phyloP scores from a whole-genome alignment of 30 jellyfish, hydroid and myxozoan species.

The Hydractinia symbiolongicarpus region DNA sequence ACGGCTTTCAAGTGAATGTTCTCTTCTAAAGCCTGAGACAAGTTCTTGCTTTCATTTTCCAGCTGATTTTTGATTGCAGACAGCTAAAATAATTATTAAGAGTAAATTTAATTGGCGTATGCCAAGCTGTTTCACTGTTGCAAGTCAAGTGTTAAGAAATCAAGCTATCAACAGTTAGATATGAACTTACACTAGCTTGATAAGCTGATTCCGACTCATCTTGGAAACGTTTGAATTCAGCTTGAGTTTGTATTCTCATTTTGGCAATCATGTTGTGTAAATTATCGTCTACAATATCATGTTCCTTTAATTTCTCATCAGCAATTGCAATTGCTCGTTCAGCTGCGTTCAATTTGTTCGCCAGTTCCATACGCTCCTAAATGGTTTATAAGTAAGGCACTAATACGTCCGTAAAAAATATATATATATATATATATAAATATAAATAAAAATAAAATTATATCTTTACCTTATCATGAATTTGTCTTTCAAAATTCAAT shows the following conservation, averaged over 20 bases:
- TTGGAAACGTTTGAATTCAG: conserved; percentile 66
- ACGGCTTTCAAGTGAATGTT: conserved; percentile 76
- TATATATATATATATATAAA: background rate
- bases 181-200: conserved; percentile 36
- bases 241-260: conserved; percentile 76
- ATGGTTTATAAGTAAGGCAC: background rate
- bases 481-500: conserved; percentile 66
- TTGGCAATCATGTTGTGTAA: conserved; percentile 53
- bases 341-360: conserved; percentile 59
- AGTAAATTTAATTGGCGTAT: background rate
- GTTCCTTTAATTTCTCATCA: conserved; percentile 75
- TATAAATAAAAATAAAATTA: background rate
- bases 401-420: background rate
- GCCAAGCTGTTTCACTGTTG: background rate
- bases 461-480: conserved; percentile 61
- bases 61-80: conserved; percentile 36
- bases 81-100: background rate
- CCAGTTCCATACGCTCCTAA: conserved; percentile 66
- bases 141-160: background rate
- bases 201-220: conserved; percentile 78
- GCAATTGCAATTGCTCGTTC: conserved; percentile 56
- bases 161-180: background rate
- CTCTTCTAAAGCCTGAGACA: conserved; percentile 62
- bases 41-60: conserved; percentile 66
- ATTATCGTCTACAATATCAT: conserved; percentile 73